These are phyloP conservation scores for Peromyscus eremicus DNA, from an alignment of 2,797 vertebrate genomes.

Conservation along the genomic window DNA sequence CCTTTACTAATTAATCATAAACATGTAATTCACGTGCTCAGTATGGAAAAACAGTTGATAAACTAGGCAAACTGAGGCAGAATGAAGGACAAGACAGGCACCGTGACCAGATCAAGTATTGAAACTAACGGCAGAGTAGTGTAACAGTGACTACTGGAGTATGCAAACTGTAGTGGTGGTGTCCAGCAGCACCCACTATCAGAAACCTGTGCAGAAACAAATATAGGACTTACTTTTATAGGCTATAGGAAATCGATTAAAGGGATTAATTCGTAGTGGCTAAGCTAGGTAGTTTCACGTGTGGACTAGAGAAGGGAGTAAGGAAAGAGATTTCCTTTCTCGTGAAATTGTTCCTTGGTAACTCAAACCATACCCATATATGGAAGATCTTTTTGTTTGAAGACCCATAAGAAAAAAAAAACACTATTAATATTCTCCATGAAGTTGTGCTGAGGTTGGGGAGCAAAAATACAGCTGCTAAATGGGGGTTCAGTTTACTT, in stretches of 20 bases:
- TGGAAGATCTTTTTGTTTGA: conserved; percentile 9
- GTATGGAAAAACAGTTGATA: background rate
- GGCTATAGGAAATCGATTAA: background rate
- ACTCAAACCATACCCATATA: background rate
- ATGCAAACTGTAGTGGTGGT: background rate
- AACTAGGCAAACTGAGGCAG: too few relatives aligned
- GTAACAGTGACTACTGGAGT: background rate
- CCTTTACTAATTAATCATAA: background rate
- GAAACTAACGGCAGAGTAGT: background rate
- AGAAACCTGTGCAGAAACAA: background rate
- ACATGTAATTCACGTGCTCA: background rate
- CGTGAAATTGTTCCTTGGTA: background rate
- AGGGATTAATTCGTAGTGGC: background rate
- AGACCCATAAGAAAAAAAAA: background rate
- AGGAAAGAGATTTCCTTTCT: background rate
- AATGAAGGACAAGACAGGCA: background rate
- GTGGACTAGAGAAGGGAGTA: background rate
- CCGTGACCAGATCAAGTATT: background rate
- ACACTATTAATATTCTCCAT: conserved; percentile 20
- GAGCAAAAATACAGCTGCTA: conserved; percentile 9
- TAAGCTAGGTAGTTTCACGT: background rate
- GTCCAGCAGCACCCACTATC: background rate
- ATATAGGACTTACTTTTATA: background rate
- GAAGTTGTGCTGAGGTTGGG: background rate
- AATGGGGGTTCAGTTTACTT: background rate